phyloP scores from a whole-genome alignment of 1,140 invertebrate species.

The Diorhabda carinulata region DNA sequence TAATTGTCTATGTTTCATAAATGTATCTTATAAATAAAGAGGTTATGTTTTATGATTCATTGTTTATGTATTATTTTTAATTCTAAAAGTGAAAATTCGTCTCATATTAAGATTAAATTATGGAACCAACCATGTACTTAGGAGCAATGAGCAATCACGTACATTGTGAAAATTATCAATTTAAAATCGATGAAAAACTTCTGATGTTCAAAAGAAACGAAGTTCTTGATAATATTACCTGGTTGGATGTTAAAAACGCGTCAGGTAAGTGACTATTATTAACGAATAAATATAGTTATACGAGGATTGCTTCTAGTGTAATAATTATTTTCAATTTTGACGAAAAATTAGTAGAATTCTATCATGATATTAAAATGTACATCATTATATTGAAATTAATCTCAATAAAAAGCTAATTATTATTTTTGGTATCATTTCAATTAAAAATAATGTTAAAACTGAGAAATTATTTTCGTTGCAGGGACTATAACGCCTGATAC shows the following conservation, averaged over 20 bases:
- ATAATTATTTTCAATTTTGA: background rate
- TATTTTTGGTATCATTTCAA: too few species aligned
- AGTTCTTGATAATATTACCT: background rate
- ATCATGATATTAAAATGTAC: background rate
- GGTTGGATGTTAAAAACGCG: background rate
- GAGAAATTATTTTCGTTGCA: background rate
- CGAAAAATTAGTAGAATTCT: background rate
- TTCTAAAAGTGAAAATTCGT: too few species aligned
- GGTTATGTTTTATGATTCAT: too few species aligned
- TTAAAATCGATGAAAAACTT: background rate
- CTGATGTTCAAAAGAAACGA: background rate
- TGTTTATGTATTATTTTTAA: too few species aligned
- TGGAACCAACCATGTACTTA: background rate
- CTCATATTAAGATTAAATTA: too few species aligned
- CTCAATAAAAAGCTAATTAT: too few species aligned
- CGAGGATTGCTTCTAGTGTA: background rate
- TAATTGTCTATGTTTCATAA: too few species aligned
- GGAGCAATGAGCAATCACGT: background rate
- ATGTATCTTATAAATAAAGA: too few species aligned
- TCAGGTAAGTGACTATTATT: background rate
- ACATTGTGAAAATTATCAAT: background rate
- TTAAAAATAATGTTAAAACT: too few species aligned
- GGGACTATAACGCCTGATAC: background rate
- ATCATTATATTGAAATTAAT: too few species aligned
- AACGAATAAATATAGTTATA: background rate